Conservation (phyloP, 1,140 invertebrate genomes). For the Nilaparvata lugens region DNA sequence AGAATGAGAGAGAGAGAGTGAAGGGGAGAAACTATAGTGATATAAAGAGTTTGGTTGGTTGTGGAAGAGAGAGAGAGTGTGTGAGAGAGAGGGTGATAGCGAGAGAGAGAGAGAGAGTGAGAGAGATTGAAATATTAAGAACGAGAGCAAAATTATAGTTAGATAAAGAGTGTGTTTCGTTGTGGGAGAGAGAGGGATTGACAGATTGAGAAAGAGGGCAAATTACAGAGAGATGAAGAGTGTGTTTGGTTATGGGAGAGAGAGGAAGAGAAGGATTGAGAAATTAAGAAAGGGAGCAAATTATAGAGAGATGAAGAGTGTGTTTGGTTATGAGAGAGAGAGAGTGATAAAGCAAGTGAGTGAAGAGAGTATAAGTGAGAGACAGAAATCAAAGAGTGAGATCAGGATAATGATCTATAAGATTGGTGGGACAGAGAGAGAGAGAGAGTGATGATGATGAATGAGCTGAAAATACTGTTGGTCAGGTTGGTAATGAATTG, state of each 20-base stretch:
- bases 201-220: background rate
- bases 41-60: too few species aligned
- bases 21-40: background rate
- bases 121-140: background rate
- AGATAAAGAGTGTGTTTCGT: background rate
- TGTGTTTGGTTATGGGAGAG: background rate
- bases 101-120: background rate
- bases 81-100: too few species aligned
- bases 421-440: slow-evolving; percentile 5
- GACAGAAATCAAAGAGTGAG: background rate
- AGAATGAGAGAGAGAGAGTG: background rate
- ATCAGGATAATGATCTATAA: slow-evolving; percentile 1
- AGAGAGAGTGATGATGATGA: slow-evolving; percentile 1
- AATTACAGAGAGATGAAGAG: background rate
- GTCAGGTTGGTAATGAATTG: too few species aligned
- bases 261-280: background rate
- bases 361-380: background rate
- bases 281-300: background rate
- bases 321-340: too few species aligned
- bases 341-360: background rate
- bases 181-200: background rate
- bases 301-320: slow-evolving; percentile 3
- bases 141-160: background rate
- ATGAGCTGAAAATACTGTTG: background rate
- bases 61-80: background rate